Evolutionary conservation across 2,113 vertebrate genomes (phyloP), one percentile per base, ranked within the genome.

Genomic region (Xiphophorus maculatus): DNA sequence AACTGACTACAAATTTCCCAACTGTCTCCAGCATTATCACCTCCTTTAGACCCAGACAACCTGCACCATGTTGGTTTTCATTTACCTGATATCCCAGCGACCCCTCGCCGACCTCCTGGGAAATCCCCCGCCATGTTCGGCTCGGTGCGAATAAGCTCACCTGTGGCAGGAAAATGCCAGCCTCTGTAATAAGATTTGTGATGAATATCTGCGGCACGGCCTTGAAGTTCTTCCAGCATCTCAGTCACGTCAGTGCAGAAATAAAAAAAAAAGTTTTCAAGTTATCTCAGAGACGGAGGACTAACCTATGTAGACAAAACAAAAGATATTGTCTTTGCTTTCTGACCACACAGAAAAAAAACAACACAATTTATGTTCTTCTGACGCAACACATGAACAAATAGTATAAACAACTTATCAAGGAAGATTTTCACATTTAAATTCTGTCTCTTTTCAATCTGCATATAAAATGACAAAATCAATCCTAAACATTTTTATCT

Each of bases 1-100:
- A 84, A 80, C 51, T 70, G 71, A 84, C 80, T 74, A 73, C 82
- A 85, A 80, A 77, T 87, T 88, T 83, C 85, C 82, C 84, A 76
- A 73, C 68, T 62, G 77, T 81, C 87, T 86, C 66, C 70, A 71
- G 71, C 68, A 77, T 82, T 83, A 86, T 76, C 77, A 85, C 83
- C 71, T 81, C 63, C 68, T 73, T 33, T 77, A 79, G 65, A 65
- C 70, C 17, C 73, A 60, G 66, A 79, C 69, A 40, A 40, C 79
- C 54, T 66, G 48, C 68, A 67, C 68, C 64, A 72, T 51, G 28
- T 71, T 73, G 76, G 77, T 75, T 89, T 89, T 84, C 70, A 88
- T 86, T 85, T 87, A 86, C 54, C 78, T 25, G 12, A 82, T 81
- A 85, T 80, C 71, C 61, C 28, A 60, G 67, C 68, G 69, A 69